phyloP scores from a whole-genome alignment of 64 coral and sea anemone species.

The Astreopora myriophthalma region DNA sequence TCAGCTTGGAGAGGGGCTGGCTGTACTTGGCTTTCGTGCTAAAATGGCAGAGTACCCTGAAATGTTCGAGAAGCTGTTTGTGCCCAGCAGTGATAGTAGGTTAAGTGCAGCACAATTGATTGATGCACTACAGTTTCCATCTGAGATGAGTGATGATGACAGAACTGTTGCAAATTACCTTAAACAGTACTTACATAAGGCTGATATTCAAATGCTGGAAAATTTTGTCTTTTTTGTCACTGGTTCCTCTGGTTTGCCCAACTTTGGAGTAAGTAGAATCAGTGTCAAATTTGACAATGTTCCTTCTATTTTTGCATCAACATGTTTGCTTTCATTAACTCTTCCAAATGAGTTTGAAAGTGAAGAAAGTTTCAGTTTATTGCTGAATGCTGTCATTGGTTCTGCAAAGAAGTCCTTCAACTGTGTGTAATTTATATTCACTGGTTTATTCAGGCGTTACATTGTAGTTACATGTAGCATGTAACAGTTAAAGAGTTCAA shows the following conservation, averaged over 20 bases:
- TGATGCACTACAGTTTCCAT: too few relatives aligned
- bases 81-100: too few relatives aligned
- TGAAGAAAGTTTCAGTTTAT: slow-evolving; percentile 23
- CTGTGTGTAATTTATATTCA: slow-evolving; percentile 12
- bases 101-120: too few relatives aligned
- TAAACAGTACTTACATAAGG: slow-evolving; percentile 40
- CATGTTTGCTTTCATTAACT: too few relatives aligned
- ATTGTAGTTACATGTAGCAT: not conserved
- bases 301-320: too few relatives aligned
- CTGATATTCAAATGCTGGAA: slow-evolving; percentile 40
- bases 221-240: slow-evolving; percentile 63
- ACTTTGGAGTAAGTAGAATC: slow-evolving; percentile 57
- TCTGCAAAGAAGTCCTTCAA: slow-evolving; percentile 36
- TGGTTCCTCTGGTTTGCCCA: slow-evolving; percentile 37
- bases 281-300: slow-evolving; percentile 44
- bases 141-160: too few relatives aligned
- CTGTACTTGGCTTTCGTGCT: not conserved
- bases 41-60: not conserved
- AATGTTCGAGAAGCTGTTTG: not conserved
- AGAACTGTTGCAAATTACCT: slow-evolving; percentile 18
- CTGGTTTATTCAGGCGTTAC: not conserved
- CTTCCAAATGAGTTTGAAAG: too few relatives aligned
- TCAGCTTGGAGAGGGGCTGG: not conserved
- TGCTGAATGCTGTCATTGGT: slow-evolving; percentile 11
- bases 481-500: not conserved